Evolutionary conservation across 1,140 invertebrate genomes (phyloP).

Genomic region (Lethrus apterus): DNA sequence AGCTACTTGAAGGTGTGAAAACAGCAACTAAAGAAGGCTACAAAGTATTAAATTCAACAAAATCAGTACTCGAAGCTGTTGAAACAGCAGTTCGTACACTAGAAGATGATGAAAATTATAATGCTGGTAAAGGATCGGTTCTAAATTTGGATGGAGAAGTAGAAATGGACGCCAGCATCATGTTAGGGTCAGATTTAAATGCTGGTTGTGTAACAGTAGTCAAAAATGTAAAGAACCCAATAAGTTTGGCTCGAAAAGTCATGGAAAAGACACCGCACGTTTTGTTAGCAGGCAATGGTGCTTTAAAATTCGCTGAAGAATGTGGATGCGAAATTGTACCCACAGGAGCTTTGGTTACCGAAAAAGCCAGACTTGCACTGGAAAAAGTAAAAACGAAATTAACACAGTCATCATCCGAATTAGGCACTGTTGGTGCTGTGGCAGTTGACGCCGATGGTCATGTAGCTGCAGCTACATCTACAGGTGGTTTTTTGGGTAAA

Average conservation of each 20-base stretch:
- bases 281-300: slow-evolving; percentile 60
- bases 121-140: slow-evolving; percentile 58
- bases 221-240: slow-evolving; percentile 62
- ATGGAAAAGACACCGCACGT: slow-evolving; percentile 67
- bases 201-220: slow-evolving; percentile 52
- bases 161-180: slow-evolving; percentile 70
- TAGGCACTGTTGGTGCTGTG: slow-evolving; percentile 17
- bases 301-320: slow-evolving; percentile 58
- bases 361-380: slow-evolving; percentile 3
- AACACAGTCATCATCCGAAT: slow-evolving; percentile 7
- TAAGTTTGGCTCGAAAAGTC: slow-evolving; percentile 59
- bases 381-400: slow-evolving; percentile 8
- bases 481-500: slow-evolving; percentile 60
- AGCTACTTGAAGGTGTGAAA: slow-evolving; percentile 48
- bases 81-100: slow-evolving; percentile 54
- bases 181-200: slow-evolving; percentile 54
- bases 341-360: slow-evolving; percentile 32
- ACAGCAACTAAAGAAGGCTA: slow-evolving; percentile 50
- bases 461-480: slow-evolving; percentile 59
- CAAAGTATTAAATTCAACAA: slow-evolving; percentile 41
- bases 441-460: slow-evolving; percentile 49
- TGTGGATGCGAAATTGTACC: slow-evolving; percentile 47
- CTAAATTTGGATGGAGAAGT: slow-evolving; percentile 56
- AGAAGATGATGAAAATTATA: slow-evolving; percentile 60
- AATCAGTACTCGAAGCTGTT: slow-evolving; percentile 55